Evolutionary conservation across 2,113 vertebrate genomes (phyloP).

Genomic region (Coracopsis vasa): DNA sequence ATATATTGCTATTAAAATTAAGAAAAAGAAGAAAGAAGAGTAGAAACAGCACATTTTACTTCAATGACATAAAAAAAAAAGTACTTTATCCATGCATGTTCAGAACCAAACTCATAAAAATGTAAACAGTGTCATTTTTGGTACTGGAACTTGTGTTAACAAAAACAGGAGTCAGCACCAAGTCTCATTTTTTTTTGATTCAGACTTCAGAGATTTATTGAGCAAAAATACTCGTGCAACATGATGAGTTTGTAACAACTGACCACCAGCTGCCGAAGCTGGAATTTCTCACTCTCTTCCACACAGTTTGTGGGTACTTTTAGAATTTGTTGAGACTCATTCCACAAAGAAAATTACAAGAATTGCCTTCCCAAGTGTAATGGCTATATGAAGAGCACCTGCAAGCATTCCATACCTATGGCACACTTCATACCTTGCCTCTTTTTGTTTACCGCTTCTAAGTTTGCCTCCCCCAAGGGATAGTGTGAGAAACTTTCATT

Average conservation of each 20-base stretch:
- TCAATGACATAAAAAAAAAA: neutral
- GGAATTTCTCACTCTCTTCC: neutral
- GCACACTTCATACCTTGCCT: neutral
- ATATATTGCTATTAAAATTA: neutral
- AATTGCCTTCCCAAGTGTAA: neutral
- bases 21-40: neutral
- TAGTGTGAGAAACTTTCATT: neutral
- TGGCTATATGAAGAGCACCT: neutral
- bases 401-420: neutral
- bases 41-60: neutral
- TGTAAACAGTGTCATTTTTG: neutral
- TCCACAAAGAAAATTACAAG: neutral
- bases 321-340: neutral
- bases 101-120: neutral
- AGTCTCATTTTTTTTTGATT: neutral
- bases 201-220: neutral
- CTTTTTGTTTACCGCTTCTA: neutral
- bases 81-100: neutral
- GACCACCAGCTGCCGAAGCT: neutral
- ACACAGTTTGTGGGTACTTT: neutral
- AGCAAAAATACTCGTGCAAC: neutral
- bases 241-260: neutral
- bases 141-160: neutral
- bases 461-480: neutral
- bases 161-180: neutral